Evolutionary conservation across 2,113 vertebrate genomes (phyloP).

Genomic region (Illadopsis cleaveri): DNA sequence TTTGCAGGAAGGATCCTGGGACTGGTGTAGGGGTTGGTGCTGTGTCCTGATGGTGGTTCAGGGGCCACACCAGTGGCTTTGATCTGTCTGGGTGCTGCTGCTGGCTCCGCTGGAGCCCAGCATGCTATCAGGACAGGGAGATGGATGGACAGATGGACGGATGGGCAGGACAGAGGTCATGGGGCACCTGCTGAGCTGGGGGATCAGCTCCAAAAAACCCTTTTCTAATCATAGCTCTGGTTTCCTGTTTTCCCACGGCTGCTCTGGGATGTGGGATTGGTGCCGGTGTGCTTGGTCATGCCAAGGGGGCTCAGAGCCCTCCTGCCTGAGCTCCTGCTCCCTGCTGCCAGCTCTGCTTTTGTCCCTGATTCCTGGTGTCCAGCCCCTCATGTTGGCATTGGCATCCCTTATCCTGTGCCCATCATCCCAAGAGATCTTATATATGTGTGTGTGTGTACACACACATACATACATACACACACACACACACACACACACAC

Average conservation of each 20-base stretch:
- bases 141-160: background rate
- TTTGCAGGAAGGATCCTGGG: background rate
- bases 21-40: background rate
- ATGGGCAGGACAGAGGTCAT: background rate
- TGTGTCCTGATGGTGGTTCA: fast-evolving
- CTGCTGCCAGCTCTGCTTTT: background rate
- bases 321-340: background rate
- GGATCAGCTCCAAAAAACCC: slow-evolving; percentile 24
- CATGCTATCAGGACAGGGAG: fast-evolving
- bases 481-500: background rate
- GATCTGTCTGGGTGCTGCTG: background rate
- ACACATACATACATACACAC: background rate
- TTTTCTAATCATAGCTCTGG: background rate
- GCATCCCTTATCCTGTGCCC: background rate
- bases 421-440: background rate
- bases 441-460: background rate
- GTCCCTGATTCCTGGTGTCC: fast-evolving
- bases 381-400: fast-evolving
- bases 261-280: fast-evolving
- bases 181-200: slow-evolving; percentile 6
- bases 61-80: fast-evolving
- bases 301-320: fast-evolving
- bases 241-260: slow-evolving; percentile 54
- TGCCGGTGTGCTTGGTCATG: background rate
- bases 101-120: fast-evolving